Evolutionary conservation across 2,113 vertebrate genomes (phyloP), one percentile per base, ranked within the genome.

Genomic region (Epinephelus moara): DNA sequence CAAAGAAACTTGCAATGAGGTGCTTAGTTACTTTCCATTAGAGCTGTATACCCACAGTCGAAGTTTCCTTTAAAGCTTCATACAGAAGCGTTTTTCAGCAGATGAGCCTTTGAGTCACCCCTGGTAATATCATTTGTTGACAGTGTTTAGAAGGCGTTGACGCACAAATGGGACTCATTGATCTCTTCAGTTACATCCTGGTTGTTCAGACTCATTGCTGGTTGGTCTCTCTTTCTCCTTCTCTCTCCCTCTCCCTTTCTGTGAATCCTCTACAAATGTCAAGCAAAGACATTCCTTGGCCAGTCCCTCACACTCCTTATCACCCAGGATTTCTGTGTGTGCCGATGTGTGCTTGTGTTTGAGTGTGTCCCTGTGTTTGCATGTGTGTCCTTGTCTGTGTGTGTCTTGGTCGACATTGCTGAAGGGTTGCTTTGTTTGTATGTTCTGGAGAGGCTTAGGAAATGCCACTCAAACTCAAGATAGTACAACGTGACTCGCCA

Each of bases 391-490:
- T 27, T 88, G 64, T 75, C 49, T 57, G 64, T 81, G 47, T 53
- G 64, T 70, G 61, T 83, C 71, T 78, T 72, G 23, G 62, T 45
- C 4, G 23, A 81, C 70, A 49, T 60, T 77, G 50, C 79, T 75
- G 74, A 82, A 74, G 67, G 45, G 74, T n/a, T 86, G 76, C 75
- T 78, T 61, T 85, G 70, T 88, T 88, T 85, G 77, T 21, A 18
- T 25, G 47, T 56, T 85, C 67, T 71, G 53, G 27, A 47, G 40
- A 80, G 49, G 59, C 77, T 75, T 63, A 82, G 53, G 42, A 73
- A 81, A 79, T 45, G 68, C 73, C 85, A 82, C 18, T 88, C 70
- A 82, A 80, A 84, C 23, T 83, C 3, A 15, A 60, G 21, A 40
- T 52, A 23, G 45, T 40, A 27, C 12, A 82, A 73, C 6, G 23